These are phyloP conservation scores for Phortica okadai DNA, from an alignment of 2,888 invertebrate genomes.

Conservation along the genomic window DNA sequence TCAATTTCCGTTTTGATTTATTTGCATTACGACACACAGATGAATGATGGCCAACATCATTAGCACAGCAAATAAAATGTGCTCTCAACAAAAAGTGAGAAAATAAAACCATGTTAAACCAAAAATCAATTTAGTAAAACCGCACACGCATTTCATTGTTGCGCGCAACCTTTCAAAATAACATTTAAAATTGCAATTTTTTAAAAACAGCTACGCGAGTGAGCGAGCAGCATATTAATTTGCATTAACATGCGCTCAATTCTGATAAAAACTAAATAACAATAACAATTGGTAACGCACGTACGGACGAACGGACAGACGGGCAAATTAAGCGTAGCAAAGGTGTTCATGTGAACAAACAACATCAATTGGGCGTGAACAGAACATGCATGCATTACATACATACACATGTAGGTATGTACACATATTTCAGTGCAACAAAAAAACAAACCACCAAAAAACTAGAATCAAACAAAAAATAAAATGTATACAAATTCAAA, in stretches of 20 bases:
- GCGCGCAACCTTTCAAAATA: no score
- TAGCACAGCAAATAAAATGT: no score
- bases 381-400: background rate
- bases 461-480: background rate
- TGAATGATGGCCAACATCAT: no score
- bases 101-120: no score
- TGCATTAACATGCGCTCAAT: constrained; percentile 4
- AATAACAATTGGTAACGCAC: background rate
- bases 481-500: background rate
- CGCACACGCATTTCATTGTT: no score
- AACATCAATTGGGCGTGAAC: constrained; percentile 9
- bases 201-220: background rate
- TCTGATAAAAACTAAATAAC: constrained; percentile 21
- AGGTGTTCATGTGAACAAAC: constrained; percentile 24
- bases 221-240: background rate
- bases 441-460: background rate
- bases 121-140: no score
- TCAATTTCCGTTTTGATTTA: no score
- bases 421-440: background rate
- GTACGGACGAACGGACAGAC: background rate
- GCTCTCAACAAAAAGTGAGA: no score
- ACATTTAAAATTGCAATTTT: no score
- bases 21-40: no score
- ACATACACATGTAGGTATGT: background rate
- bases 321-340: constrained; percentile 20